Base-by-base conservation (phyloP, 2,113 vertebrate genomes). In the Apeltes quadracus region DNA sequence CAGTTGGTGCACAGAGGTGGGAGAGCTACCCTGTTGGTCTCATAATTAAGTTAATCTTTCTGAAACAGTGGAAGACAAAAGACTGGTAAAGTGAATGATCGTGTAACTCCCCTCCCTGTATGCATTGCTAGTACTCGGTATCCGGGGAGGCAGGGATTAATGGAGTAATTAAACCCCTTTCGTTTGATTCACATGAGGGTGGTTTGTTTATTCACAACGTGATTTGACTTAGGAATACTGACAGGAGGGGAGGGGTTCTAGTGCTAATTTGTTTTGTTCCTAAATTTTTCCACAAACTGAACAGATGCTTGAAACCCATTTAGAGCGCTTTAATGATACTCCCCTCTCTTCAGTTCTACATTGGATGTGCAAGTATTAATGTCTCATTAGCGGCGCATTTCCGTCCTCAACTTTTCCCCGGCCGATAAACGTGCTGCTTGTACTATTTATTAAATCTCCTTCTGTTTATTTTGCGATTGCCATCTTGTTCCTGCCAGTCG, bases 41-140 rank as follows among this genome's bases (percentile, higher is more conserved):
- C 69, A 54, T 90, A 89, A 91, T 92, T 89, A 83, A 88, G 78
- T 77, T 84, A 84, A 84, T 89, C 89, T 80, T 87, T 91, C 84
- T 85, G 72, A 61, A 77, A 87, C 81, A 79, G 80, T 76, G 53
- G 73, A 80, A 84, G 78, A 88, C 84, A 87, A 90, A 90, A 83
- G 61, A 77, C 8, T 2, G 54, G 61, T 75, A 68, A 80, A 76
- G 61, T 62, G 65, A 82, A 88, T 82, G 75, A 78, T 79, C 48
- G 75, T 72, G 76, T 58, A 73, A 75, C 69, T 87, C 63, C 32
- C 66, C 75, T 88, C 82, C 64, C 61, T 81, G 53, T 76, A 83
- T 84, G 77, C 63, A 73, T 81, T 83, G 81, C 71, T 79, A 67
- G 59, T 34, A 32, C 65, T 81, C 71, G 51, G 75, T 72, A 69